phyloP scores from a whole-genome alignment of 2,113 vertebrate genomes.

The Pantherophis guttatus region DNA sequence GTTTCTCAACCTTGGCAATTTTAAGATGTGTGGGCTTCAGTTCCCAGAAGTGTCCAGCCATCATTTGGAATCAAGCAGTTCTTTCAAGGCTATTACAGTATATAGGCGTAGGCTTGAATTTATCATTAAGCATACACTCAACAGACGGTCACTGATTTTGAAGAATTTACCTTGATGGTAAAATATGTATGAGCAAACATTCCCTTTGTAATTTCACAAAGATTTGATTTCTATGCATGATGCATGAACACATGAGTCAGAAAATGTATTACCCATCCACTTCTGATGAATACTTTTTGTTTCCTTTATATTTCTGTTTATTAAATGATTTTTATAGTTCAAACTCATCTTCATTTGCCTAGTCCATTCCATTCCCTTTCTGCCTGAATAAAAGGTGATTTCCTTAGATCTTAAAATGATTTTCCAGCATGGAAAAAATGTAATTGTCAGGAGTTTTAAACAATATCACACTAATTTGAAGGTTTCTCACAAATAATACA shows the following conservation, averaged over 20 bases:
- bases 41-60: not conserved
- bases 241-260: not conserved
- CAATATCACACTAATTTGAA: not conserved
- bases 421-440: not conserved
- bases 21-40: not conserved
- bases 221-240: not conserved
- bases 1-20: not conserved
- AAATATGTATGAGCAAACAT: not conserved
- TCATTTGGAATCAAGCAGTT: not conserved
- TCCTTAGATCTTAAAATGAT: not conserved
- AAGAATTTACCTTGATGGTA: not conserved
- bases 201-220: not conserved
- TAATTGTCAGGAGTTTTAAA: not conserved
- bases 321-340: not conserved
- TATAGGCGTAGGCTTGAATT: not conserved
- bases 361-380: not conserved
- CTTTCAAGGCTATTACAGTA: not conserved
- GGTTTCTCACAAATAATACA: not conserved
- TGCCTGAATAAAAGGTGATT: not conserved
- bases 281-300: not conserved
- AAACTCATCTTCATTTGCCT: not conserved
- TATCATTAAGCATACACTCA: not conserved
- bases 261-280: not conserved
- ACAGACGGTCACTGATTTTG: not conserved
- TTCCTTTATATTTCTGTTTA: not conserved